These are phyloP conservation scores for Automeris io DNA, from an alignment of 2,888 invertebrate species.

Conservation along the genomic window DNA sequence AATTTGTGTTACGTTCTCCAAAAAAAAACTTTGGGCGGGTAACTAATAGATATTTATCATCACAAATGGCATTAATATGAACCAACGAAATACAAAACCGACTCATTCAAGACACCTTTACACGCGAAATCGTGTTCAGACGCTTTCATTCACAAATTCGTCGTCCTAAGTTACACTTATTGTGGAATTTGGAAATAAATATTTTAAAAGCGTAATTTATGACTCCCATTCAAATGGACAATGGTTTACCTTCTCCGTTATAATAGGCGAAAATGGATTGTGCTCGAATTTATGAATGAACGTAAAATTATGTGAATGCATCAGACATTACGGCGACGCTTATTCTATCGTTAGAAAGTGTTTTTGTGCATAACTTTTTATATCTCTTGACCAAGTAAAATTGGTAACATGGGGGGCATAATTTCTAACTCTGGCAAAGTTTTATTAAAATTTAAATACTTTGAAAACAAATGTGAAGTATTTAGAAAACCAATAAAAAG, in stretches of 20 bases:
- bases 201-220: neutral
- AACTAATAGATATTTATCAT: conserved; percentile 1
- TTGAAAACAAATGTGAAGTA: too few relatives aligned
- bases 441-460: too few relatives aligned
- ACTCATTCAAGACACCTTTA: conserved; percentile 1
- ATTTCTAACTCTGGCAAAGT: neutral
- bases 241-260: neutral
- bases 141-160: neutral
- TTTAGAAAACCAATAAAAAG: too few relatives aligned
- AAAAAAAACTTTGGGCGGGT: conserved; percentile 1
- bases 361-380: conserved; percentile 13
- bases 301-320: conserved; percentile 27
- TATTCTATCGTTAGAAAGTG: conserved; percentile 24
- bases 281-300: conserved; percentile 26
- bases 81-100: neutral
- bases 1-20: too few relatives aligned
- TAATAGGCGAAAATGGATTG: conserved; percentile 6
- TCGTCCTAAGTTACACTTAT: neutral
- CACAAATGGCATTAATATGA: neutral
- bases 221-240: neutral
- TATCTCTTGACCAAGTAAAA: neutral
- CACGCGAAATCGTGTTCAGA: neutral
- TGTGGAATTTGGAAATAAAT: neutral
- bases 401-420: neutral
- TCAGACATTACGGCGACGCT: conserved; percentile 36